phyloP scores from a whole-genome alignment of 1,140 invertebrate genomes.

The Drosophila mojavensis region DNA sequence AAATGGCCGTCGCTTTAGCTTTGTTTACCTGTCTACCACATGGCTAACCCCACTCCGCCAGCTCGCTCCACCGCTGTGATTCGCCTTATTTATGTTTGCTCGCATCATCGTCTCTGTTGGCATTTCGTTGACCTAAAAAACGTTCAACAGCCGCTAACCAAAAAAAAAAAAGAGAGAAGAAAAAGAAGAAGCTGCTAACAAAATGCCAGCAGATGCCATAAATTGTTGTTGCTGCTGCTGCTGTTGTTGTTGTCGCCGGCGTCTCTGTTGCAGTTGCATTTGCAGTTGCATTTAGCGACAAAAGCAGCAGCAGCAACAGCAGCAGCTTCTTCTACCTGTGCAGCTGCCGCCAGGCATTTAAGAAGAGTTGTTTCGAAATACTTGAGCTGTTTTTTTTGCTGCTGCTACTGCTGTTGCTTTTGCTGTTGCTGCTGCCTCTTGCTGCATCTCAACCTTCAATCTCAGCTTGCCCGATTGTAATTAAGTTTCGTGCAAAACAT shows the following conservation, averaged over 20 bases:
- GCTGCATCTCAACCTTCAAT: constrained; percentile 69
- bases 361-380: constrained; percentile 37
- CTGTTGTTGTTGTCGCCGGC: constrained; percentile 14
- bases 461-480: constrained; percentile 68
- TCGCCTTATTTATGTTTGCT: constrained; percentile 70
- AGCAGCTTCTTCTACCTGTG: constrained; percentile 70
- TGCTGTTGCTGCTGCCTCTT: constrained; percentile 24
- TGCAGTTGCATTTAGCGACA: constrained; percentile 51
- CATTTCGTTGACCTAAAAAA: constrained; percentile 81
- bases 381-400: constrained; percentile 15
- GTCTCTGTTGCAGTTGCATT: constrained; percentile 52
- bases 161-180: constrained; percentile 30
- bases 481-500: constrained; percentile 77
- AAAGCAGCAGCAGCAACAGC: constrained; percentile 4
- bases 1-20: constrained; percentile 65
- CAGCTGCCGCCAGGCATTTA: constrained; percentile 61
- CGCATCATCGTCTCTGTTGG: constrained; percentile 72
- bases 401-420: too few relatives aligned
- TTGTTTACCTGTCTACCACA: constrained; percentile 67
- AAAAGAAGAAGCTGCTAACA: constrained; percentile 33
- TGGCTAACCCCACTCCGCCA: not conserved
- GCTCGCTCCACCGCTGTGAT: not conserved
- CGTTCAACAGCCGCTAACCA: constrained; percentile 69
- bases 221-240: constrained; percentile 59
- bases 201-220: constrained; percentile 65